Base-by-base conservation (phyloP, 2,888 invertebrate genomes). In the Lapara coniferarum region DNA sequence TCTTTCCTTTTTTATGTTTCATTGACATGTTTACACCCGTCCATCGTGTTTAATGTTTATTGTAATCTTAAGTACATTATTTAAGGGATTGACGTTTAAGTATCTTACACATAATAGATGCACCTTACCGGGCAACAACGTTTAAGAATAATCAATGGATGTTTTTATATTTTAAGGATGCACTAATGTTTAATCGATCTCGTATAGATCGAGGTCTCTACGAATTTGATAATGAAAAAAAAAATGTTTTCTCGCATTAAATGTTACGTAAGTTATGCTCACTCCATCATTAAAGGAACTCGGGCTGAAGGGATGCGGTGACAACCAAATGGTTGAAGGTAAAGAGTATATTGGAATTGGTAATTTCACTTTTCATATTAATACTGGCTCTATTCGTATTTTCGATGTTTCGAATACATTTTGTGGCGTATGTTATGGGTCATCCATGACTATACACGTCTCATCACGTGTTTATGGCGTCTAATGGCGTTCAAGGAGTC, bases 21-120 rank as follows among this genome's bases (percentile, higher is more conserved):
- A 84, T 90, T 85, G 87, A 90, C 90, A 93, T 92, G 92, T 93
- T 63, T 93, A 90, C 92, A 92, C 93, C 93, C 93, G 93, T 93
- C 93, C 93, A 93, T 92, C 91, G 92, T 92, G 87, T 87, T 89
- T 88, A 92, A 92, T 85, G 83, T 92, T 91, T 89, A 91, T 88
- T 89, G 86, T 89, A 88, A 88, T 89, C 83, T 89, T 90, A 92
- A 89, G 90, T 87, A 86, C 80, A 85, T 89, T 89, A 87, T 89
- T 88, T 91, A 91, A 91, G 92, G 87, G 87, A 89, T 90, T 89
- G 89, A 86, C 82, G 76, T 88, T 88, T 91, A 92, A 88, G 89
- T 89, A 90, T 83, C 83, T 86, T 87, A 85, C 86, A 82, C 89
- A 86, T 85, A 78, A 84, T 90, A 90, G 86, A 85, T 86, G 91